Evolutionary conservation across 2,113 vertebrate genomes (phyloP), one percentile per base, ranked within the genome.

Genomic region (Tenebrosternarchus preto): DNA sequence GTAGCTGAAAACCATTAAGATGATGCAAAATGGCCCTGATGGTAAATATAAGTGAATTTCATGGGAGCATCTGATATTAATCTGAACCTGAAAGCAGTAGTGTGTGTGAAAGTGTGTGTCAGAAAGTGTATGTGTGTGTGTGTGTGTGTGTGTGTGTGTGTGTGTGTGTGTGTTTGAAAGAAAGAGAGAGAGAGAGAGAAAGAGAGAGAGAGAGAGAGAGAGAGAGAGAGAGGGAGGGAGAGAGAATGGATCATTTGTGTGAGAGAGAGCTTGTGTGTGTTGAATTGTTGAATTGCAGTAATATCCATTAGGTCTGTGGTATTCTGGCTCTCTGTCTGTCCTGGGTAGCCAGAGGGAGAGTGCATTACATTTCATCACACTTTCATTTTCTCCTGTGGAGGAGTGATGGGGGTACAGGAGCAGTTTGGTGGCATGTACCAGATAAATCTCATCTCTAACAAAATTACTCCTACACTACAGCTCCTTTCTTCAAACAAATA

Each of bases 321-420:
- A 94, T 94, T 94, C 95, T 95, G 95, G 96, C 96, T 95, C 96
- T 95, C 95, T 96, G 94, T 95, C 94, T 95, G 95, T 94, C 93
- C 93, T 94, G 95, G 96, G 95, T 94, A 94, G 96, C 96, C 96
- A 94, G 95, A 95, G 95, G 96, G 95, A 94, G 95, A 95, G 94
- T 96, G 96, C 97, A 98, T 98, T 98, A 97, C 96, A 98, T 98
- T 98, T 98, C 96, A 98, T 98, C 96, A 97, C 95, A 94, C 95
- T 98, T 98, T 98, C 96, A 98, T 98, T 98, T 97, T 97, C 95
- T 97, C 93, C 93, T 92, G 93, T 95, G 96, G 95, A 96, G 96
- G 96, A 97, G 95, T 95, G 96, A 96, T 96, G 95, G 95, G 95
- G 95, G 94, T 94, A 95, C 89, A 94, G 95, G 93, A 93, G 95